Conservation (phyloP, 2,888 invertebrate species). For the Ophion slaviceki region DNA sequence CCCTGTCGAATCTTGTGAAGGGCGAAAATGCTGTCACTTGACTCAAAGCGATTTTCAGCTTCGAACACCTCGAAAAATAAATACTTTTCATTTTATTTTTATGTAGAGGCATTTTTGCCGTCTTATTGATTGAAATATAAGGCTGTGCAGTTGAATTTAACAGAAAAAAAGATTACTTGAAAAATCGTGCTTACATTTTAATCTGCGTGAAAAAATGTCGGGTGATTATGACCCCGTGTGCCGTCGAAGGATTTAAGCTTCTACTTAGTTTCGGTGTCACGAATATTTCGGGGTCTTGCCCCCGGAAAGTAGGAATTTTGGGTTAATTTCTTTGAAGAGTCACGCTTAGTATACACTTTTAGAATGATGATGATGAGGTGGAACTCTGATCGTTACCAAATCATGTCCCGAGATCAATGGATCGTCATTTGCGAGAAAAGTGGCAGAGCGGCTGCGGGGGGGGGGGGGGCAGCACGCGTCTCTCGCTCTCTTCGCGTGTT, state of each 20-base stretch:
- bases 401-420: background rate
- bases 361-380: background rate
- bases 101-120: background rate
- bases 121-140: background rate
- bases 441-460: background rate
- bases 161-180: background rate
- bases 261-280: background rate
- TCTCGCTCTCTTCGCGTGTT: conserved; percentile 27
- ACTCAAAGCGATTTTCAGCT: too few relatives aligned
- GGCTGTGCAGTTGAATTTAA: background rate
- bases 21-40: background rate
- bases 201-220: background rate
- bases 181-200: background rate
- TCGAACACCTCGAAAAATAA: background rate
- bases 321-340: background rate
- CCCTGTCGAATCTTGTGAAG: too few relatives aligned
- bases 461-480: conserved; percentile 39
- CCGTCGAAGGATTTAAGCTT: background rate
- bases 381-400: background rate
- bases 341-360: background rate
- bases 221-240: background rate
- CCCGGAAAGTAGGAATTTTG: background rate
- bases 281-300: background rate
- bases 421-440: background rate
- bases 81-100: too few relatives aligned